These are phyloP conservation scores for Oscheius sp. DNA, from an alignment of 2,888 invertebrate genomes.

Conservation along the genomic window DNA sequence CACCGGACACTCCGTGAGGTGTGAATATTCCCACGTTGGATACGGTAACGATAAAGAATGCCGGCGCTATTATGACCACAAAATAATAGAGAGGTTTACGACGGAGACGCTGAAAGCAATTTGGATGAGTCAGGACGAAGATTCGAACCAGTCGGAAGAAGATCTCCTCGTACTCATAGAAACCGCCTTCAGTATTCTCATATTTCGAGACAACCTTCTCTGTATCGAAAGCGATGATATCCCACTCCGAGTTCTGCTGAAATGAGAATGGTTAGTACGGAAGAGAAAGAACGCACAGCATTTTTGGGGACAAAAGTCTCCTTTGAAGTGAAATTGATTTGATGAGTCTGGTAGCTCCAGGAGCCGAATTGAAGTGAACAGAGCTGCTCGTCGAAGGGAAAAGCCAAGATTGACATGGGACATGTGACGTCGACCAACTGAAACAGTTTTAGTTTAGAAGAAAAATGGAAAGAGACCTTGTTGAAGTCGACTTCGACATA, in stretches of 20 bases:
- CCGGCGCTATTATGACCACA: constrained; percentile 60
- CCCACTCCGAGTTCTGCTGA: constrained; percentile 60
- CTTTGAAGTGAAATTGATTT: constrained; percentile 48
- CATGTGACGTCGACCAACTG: constrained; percentile 60
- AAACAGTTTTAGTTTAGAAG: too few species aligned
- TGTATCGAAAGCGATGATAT: constrained; percentile 57
- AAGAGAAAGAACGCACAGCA: constrained; percentile 17
- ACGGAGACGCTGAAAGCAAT: constrained; percentile 46
- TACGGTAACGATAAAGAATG: constrained; percentile 60
- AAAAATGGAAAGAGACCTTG: constrained; percentile 48
- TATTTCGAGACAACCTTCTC: constrained; percentile 57
- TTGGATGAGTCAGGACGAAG: constrained; percentile 1
- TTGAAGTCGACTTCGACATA: constrained; percentile 61
- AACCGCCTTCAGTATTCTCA: constrained; percentile 53
- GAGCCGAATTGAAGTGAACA: constrained; percentile 63
- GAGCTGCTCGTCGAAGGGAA: constrained; percentile 60
- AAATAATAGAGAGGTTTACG: constrained; percentile 63
- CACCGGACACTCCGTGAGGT: constrained; percentile 60
- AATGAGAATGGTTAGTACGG: neutral
- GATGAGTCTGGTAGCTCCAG: constrained; percentile 61
- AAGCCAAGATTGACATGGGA: constrained; percentile 57
- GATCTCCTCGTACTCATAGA: constrained; percentile 62
- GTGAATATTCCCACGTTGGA: constrained; percentile 63
- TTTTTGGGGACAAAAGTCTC: constrained; percentile 48
- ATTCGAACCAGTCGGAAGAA: constrained; percentile 55